Evolutionary conservation across 2,797 vertebrate species (phyloP).

Genomic region (Macropus fuliginosus): DNA sequence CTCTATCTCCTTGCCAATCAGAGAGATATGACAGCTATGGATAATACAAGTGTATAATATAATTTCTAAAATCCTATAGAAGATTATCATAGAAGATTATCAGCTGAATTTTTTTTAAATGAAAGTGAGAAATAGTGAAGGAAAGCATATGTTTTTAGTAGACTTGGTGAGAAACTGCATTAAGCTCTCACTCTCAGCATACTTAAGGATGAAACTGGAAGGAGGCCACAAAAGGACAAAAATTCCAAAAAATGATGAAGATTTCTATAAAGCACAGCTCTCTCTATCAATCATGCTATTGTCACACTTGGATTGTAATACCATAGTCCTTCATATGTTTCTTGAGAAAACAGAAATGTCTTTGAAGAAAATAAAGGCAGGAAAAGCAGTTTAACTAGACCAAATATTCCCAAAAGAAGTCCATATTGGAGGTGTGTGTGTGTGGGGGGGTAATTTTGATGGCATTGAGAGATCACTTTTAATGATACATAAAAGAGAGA

Average conservation of each 20-base stretch:
- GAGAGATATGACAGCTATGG: too few relatives aligned
- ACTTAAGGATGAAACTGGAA: neutral
- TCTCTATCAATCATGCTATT: neutral
- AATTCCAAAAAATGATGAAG: neutral
- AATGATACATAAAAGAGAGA: neutral
- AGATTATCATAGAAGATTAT: neutral
- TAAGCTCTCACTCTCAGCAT: neutral
- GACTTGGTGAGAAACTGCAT: neutral
- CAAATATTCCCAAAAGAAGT: neutral
- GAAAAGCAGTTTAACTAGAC: neutral
- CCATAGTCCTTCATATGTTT: neutral
- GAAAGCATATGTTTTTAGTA: neutral
- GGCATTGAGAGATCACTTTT: neutral
- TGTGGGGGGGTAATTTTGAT: neutral
- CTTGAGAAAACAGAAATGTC: neutral
- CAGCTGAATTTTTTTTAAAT: neutral
- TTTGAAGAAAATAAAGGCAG: neutral
- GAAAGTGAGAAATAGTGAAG: neutral
- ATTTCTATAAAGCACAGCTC: neutral
- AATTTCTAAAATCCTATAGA: neutral
- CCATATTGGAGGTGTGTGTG: neutral
- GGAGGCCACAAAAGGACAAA: neutral
- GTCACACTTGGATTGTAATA: neutral
- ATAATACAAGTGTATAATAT: too few relatives aligned
- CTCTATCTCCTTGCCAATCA: too few relatives aligned